Base-by-base conservation (phyloP, 2,888 invertebrate species). In the Mythimna pallens region DNA sequence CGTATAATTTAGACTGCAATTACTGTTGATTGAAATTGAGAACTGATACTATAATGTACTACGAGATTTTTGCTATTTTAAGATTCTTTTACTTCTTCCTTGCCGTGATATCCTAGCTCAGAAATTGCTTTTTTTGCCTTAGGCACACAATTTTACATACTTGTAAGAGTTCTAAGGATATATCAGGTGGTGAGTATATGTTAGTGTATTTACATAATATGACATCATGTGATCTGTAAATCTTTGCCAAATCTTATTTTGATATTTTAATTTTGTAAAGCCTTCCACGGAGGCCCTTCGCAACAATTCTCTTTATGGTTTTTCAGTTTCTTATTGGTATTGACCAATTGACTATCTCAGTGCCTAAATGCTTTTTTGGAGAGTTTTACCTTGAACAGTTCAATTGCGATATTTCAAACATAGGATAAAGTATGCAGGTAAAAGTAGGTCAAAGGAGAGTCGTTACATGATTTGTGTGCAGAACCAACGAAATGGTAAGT, bases 1-100 rank as follows among this genome's bases (percentile, higher is more conserved):
- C 79, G 74, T 72, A 80, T 83, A 88, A 86, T 83, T 82, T 83
- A 81, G 79, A 83, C 83, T 78, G 81, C 86, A 76, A 76, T 80
- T 82, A 72, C 70, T 81, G 68, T 78, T 80, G 77, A 87, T 86
- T 88, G 85, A 87, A 88, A 88, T 82, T 81, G 72, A 74, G 68
- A 76, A 81, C 65, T 65, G 50, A 83, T 52, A 65, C 55, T 57
- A 65, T 58, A 65, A 73, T 65, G 62, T 54, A 68, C 64, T 54
- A 68, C 34, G 36, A 52, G 73, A 72, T 68, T 72, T 82, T 68
- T 59, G 17, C 70, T 78, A 70, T 70, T 78, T 57, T 40, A 30
- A 57, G 14, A 68, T 68, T 50, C 5, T 50, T 36, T 47, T 65
- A 22, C 10, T 66, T 9, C 17, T 55, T 52, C 40, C 52, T 57